Evolutionary conservation across 2,113 vertebrate genomes (phyloP), one percentile per base, ranked within the genome.

Genomic region (Coregonus clupeaformis): DNA sequence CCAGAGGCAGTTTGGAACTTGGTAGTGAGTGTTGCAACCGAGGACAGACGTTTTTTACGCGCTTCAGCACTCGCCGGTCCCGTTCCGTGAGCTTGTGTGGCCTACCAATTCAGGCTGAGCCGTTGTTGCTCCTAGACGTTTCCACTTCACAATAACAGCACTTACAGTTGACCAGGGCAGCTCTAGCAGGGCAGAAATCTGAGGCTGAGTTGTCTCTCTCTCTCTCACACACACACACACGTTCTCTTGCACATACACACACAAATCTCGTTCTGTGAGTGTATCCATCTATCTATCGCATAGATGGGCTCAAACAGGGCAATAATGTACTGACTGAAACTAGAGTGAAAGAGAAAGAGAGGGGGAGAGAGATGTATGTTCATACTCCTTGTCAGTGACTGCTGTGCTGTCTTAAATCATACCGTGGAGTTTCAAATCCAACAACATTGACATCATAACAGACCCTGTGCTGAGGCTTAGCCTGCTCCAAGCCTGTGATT

Each of bases 241-340:
- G n/a, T n/a, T n/a, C n/a, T n/a, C n/a, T n/a, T n/a, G n/a, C 57
- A 60, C 57, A 64, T 24, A 64, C 60, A 62, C 60, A 63, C 64
- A 30, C 64, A 7, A 6, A n/a, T 24, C n/a, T 62, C 59, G 1
- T 62, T 42, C 36, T 42, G 36, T 42, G 9, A 12, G 36, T 42
- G 36, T 11, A 11, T 42, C 7, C 36, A 42, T 64, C 22, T 29
- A 27, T 64, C 22, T 13, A 14, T 29, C 62, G 29, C 22, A 12
- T 24, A 64, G 29, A 29, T 18, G 4, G 64, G 64, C 2, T 18
- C 32, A 69, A 69, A 52, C 24, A 69, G 13, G 45, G 24, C 27
- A 52, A 45, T 25, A 49, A 69, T 27, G 22, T 9, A 59, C 6
- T 52, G 47, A 59, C 69, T 30, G 59, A 57, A 3, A 57, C 18